Conservation (phyloP, 1,140 invertebrate species). For the Eriosoma lanigerum region DNA sequence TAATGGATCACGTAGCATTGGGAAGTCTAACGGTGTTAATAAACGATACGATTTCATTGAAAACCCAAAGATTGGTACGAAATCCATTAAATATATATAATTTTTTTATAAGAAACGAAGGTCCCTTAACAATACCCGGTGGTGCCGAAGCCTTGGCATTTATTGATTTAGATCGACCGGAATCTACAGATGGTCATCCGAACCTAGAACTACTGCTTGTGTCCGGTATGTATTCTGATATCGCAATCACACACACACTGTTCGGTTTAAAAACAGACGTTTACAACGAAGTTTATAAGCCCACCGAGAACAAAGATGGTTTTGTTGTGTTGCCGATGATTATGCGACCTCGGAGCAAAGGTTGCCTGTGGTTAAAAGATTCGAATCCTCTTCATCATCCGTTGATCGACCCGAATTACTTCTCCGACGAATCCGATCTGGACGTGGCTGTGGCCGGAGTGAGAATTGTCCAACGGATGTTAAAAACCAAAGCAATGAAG, state of each 20-base stretch:
- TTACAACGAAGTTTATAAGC: slow-evolving; percentile 61
- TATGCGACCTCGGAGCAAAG: slow-evolving; percentile 61
- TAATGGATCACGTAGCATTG: slow-evolving; percentile 72
- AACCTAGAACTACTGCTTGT: slow-evolving; percentile 59
- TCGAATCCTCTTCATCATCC: slow-evolving; percentile 66
- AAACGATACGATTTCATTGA: slow-evolving; percentile 61
- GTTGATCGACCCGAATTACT: slow-evolving; percentile 72
- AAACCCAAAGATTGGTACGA: slow-evolving; percentile 49
- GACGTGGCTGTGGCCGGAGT: slow-evolving; percentile 66
- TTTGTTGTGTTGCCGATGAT: slow-evolving; percentile 64
- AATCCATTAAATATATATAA: slow-evolving; percentile 58
- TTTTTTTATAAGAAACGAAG: slow-evolving; percentile 63
- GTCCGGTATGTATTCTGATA: slow-evolving; percentile 58
- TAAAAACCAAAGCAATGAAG: slow-evolving; percentile 67
- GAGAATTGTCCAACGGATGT: slow-evolving; percentile 67
- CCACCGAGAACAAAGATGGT: slow-evolving; percentile 61
- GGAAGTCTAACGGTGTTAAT: slow-evolving; percentile 60
- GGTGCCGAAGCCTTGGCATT: slow-evolving; percentile 79
- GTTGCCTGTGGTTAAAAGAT: slow-evolving; percentile 62
- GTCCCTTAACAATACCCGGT: slow-evolving; percentile 76
- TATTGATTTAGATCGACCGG: slow-evolving; percentile 69
- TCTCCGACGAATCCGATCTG: slow-evolving; percentile 58
- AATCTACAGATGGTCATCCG: slow-evolving; percentile 64
- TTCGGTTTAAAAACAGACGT: slow-evolving; percentile 65
- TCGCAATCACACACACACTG: slow-evolving; percentile 61